Evolutionary conservation across 2,888 invertebrate species (phyloP).

Genomic region (Dione juno): DNA sequence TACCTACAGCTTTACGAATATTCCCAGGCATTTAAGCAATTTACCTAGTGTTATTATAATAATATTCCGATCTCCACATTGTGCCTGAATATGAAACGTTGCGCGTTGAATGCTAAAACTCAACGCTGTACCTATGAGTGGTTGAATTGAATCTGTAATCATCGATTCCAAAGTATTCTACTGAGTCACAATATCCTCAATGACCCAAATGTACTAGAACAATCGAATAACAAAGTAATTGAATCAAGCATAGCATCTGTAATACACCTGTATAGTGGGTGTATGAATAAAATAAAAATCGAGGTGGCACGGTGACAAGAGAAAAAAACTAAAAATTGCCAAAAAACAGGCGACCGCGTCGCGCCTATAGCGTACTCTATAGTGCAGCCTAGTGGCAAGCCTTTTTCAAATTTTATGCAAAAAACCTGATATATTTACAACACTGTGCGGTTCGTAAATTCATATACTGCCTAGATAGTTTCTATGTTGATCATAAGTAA

Average conservation of each 20-base stretch:
- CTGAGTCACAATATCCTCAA: too few relatives aligned
- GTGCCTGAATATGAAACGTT: too few relatives aligned
- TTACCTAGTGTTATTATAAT: too few relatives aligned
- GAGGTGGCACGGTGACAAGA: slow-evolving; percentile 23
- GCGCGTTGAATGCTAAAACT: too few relatives aligned
- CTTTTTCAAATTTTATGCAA: slow-evolving; percentile 33
- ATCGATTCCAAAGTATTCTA: too few relatives aligned
- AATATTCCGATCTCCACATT: too few relatives aligned
- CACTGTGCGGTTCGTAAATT: slow-evolving; percentile 40
- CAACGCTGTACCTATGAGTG: not conserved
- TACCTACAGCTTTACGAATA: too few relatives aligned
- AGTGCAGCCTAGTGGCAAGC: slow-evolving; percentile 1
- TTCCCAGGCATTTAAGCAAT: too few relatives aligned
- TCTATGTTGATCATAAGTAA: not conserved
- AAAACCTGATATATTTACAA: slow-evolving; percentile 42
- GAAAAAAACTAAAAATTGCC: slow-evolving; percentile 27
- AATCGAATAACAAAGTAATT: slow-evolving; percentile 2
- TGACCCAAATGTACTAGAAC: too few relatives aligned
- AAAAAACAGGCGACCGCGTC: slow-evolving; percentile 33
- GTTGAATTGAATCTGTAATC: not conserved
- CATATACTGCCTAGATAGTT: slow-evolving; percentile 35
- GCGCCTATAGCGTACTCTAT: not conserved
- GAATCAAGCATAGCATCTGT: not conserved
- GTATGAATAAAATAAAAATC: slow-evolving; percentile 28
- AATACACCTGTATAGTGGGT: slow-evolving; percentile 8